Evolutionary conservation across 1,140 invertebrate genomes (phyloP), one percentile per base, ranked within the genome.

Genomic region (Fragariocoptes setiger): DNA sequence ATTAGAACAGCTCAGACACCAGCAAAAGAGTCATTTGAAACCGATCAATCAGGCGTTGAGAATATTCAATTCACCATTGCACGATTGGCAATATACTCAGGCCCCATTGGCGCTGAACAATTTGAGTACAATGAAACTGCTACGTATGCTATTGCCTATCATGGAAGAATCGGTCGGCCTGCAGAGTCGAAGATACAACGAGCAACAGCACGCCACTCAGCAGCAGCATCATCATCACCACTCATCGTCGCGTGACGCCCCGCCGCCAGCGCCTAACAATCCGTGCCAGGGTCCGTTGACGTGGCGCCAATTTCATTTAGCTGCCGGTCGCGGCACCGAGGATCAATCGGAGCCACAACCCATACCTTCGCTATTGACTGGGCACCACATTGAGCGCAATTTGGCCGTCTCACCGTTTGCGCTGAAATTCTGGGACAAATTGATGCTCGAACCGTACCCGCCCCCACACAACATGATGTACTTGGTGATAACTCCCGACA

Each of bases 281-380:
- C 17, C 37, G 5, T 13, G 37, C 17, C 37, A 49, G 21, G 83
- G 83, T 12, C 83, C 83, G 19, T 65, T 94, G 0, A 94, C 83
- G 1, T 94, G 86, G 86, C 66, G 85, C 41, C 80, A 92, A 56
- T 94, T 94, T 58, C 85, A 92, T 63, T 65, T 80, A 37, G 62
- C 92, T 41, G 85, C 85, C 13, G 85, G 83, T 2, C 64, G 82
- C 53, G 80, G 67, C 39, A 80, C 80, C 17, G 79, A 86, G 52
- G 83, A 92, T 53, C 71, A 80, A 38, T 86, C 80, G 58, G 83
- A 90, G 53, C 85, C 86, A 8, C 83, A 92, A 58, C 85, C 85
- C 1, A 85, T 95, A 50, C 86, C 86, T 4, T 74, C 77, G 3
- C 61, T 94, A 17, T 66, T 90, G 38, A 78, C 88, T 25, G 83